Conservation (phyloP, 2,113 vertebrate genomes). For the Perca flavescens region DNA sequence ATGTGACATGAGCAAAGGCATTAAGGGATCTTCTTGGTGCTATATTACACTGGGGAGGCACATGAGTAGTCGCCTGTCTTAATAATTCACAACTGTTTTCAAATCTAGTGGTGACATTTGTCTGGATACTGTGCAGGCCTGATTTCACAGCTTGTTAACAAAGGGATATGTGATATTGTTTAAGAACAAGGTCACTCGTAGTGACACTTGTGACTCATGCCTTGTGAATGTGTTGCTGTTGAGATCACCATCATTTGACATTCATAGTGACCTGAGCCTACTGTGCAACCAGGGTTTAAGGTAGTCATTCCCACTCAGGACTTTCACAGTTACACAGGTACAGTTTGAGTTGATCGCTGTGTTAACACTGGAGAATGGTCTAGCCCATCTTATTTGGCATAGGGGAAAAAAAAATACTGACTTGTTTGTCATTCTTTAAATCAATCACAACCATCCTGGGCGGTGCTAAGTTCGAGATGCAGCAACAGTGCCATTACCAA, state of each 20-base stretch:
- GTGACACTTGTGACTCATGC: constrained; percentile 6
- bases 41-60: constrained; percentile 10
- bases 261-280: not conserved
- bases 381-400: too few species aligned
- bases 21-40: not conserved
- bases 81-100: constrained; percentile 67
- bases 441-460: too few species aligned
- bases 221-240: constrained; percentile 1
- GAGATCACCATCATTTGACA: not conserved
- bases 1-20: not conserved
- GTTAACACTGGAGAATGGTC: too few species aligned
- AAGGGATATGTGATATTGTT: constrained; percentile 41
- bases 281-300: not conserved
- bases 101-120: constrained; percentile 39
- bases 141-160: constrained; percentile 60
- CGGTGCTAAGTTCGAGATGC: too few species aligned
- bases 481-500: too few species aligned
- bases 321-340: not conserved
- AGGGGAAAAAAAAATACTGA: too few species aligned
- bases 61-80: constrained; percentile 24
- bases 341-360: not conserved
- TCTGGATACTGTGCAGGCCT: constrained; percentile 29
- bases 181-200: constrained; percentile 36
- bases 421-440: too few species aligned
- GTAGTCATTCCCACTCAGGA: not conserved